Base-by-base conservation (phyloP, 2,797 vertebrate species). In the Lagorchestes hirsutus region DNA sequence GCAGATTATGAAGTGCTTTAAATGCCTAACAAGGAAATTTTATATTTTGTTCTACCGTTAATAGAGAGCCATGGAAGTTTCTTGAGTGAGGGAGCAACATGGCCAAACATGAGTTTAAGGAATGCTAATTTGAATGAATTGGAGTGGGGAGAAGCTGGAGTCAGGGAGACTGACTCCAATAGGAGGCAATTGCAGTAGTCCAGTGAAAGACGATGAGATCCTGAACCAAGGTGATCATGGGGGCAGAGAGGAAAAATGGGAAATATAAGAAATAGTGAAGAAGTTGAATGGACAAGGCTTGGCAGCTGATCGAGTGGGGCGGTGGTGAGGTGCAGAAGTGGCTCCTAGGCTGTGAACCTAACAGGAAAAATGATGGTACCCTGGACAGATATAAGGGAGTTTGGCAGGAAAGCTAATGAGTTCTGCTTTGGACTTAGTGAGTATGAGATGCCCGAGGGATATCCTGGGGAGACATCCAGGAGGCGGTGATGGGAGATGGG, bases 61-160 rank as follows among this genome's bases (percentile, higher is more conserved):
- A 1, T 0, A 6, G 54, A 34, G 93, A 94, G 74, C 52, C 55
- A 14, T 24, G 13, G 91, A 59, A 31, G 90, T 67, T 57, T 93
- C 31, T 90, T 54, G 93, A 94, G 82, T 14, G 55, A 56, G 31
- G n/a, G 87, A 74, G 12, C 55, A 57, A 67, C 22, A 29, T 18
- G n/a, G 74, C 90, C 90, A 55, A 24, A 91, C 90, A 34, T 59
- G 31, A 90, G 56, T 67, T 96, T 93, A 59, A 87, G 74, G 62
- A 62, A 94, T 91, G 92, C 50, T 54, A 18, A 24, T 46, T 27
- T n/a, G 92, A 92, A 56, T 94, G n/a, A 50, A 46, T 67, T 90
- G 54, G 59, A 91, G 9, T 9, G 55, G 54, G 58, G 55, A 14
- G 40, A 5, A 4, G 31, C n/a, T 62, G n/a, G 55, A 22, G 55